Evolutionary conservation across 2,113 vertebrate species (phyloP).

Genomic region (Tursiops truncatus): DNA sequence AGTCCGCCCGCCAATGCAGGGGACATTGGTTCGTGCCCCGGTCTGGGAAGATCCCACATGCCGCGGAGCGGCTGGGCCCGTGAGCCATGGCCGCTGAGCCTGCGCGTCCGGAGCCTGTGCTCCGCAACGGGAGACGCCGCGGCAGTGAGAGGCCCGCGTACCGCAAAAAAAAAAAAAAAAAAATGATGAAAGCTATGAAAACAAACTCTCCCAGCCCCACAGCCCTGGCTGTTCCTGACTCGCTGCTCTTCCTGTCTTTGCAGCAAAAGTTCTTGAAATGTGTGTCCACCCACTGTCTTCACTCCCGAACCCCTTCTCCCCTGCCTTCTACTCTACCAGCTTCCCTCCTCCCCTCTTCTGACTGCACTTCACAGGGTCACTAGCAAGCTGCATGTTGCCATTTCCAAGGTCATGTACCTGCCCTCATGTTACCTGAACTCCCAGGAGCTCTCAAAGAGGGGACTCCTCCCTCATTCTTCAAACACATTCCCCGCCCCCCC

Average conservation of each 20-base stretch:
- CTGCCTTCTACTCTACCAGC: background rate
- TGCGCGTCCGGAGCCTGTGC: too few relatives aligned
- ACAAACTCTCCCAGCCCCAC: background rate
- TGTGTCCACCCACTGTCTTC: background rate
- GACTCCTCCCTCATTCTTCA: background rate
- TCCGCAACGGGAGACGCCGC: accelerated
- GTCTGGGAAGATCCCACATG: too few relatives aligned
- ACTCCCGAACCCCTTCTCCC: background rate
- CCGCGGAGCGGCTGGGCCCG: too few relatives aligned
- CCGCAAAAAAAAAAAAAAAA: too few relatives aligned
- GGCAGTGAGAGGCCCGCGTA: too few relatives aligned
- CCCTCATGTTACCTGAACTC: background rate
- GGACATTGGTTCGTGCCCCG: too few relatives aligned
- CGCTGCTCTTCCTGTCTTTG: background rate
- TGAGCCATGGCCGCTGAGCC: too few relatives aligned
- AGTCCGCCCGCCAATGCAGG: too few relatives aligned
- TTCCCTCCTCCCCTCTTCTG: background rate
- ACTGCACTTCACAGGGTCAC: background rate
- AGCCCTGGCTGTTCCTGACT: background rate
- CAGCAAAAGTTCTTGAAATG: background rate
- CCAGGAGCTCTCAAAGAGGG: background rate
- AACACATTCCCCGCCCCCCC: background rate
- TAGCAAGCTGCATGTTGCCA: background rate
- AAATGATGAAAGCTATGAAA: background rate
- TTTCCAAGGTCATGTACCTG: background rate